Conservation (phyloP, 2,797 vertebrate genomes). For the Parotocinclus haroldoi region DNA sequence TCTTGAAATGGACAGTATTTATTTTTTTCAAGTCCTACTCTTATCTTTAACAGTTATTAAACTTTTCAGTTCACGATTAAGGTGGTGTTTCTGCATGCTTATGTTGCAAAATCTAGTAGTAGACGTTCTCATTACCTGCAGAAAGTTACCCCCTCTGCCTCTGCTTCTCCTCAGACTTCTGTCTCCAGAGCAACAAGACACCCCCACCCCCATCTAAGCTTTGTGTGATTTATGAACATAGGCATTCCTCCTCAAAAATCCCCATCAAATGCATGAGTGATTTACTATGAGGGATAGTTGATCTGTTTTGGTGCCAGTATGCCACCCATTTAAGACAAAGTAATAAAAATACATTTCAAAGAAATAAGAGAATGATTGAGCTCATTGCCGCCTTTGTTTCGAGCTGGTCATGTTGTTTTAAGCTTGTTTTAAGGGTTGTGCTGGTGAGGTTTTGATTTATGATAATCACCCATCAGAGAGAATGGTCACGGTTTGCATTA, state of each 20-base stretch:
- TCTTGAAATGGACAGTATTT: no score
- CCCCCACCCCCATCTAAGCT: conserved; percentile 21
- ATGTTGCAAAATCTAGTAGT: no score
- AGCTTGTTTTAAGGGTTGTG: no score
- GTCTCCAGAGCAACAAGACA: conserved; percentile 17
- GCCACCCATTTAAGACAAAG: conserved; percentile 23
- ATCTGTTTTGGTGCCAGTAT: conserved; percentile 55
- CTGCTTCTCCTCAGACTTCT: conserved; percentile 44
- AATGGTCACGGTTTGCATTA: background rate
- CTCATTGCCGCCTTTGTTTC: no score
- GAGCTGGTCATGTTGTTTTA: no score
- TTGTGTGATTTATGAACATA: conserved; percentile 50
- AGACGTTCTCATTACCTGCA: no score
- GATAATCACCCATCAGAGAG: background rate
- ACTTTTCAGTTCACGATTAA: no score
- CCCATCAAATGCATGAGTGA: conserved; percentile 53
- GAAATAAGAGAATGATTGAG: no score
- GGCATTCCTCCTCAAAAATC: conserved; percentile 56
- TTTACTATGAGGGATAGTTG: conserved; percentile 57
- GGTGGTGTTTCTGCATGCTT: no score
- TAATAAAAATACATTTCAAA: conserved; percentile 6
- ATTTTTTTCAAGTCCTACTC: no score
- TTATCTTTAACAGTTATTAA: no score
- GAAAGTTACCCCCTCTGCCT: conserved; percentile 18
- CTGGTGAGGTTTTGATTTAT: background rate